A percentile compares a stretch with the other conserved stretches of the same genome.
phyloP scores from a whole-genome alignment of 2,888 invertebrate genomes.

The Drosophila rubida region DNA sequence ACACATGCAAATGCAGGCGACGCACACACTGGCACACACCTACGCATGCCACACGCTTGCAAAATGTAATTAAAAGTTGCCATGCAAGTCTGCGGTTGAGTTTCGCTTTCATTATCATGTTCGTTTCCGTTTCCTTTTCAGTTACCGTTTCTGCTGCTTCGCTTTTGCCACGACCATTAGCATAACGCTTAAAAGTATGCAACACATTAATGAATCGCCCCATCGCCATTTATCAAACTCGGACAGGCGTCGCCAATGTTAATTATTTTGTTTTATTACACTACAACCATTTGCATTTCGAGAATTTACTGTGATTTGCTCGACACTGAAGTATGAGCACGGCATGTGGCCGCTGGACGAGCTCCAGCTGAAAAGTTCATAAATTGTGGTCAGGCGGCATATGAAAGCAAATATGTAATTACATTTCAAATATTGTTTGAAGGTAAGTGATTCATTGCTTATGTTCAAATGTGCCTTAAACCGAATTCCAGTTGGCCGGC shows the following conservation, averaged over 20 bases:
- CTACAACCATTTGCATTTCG: constrained; percentile 10
- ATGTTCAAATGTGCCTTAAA: constrained; percentile 11
- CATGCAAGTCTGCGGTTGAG: constrained; percentile 74
- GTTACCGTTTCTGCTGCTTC: constrained; percentile 29
- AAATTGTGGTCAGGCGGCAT: constrained; percentile 15
- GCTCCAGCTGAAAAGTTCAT: neutral
- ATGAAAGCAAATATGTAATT: constrained; percentile 29
- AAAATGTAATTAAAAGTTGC: constrained; percentile 77
- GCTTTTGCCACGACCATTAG: constrained; percentile 53
- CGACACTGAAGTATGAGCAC: constrained; percentile 65
- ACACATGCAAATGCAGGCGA: constrained; percentile 62
- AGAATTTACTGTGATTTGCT: constrained; percentile 50
- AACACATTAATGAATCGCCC: constrained; percentile 58
- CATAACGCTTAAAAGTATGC: constrained; percentile 72
- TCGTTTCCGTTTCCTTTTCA: constrained; percentile 38
- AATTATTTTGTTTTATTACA: constrained; percentile 75
- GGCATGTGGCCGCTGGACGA: constrained; percentile 44
- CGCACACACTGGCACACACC: constrained; percentile 24
- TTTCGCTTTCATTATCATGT: constrained; percentile 50
- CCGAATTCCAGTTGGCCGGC: constrained; percentile 42
- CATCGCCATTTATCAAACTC: constrained; percentile 71
- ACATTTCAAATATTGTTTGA: constrained; percentile 40
- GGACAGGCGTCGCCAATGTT: constrained; percentile 58
- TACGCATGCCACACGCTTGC: constrained; percentile 25
- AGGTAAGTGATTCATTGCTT: constrained; percentile 6